Conservation (phyloP, 2,888 invertebrate species). For the Metacarcinus magister region DNA sequence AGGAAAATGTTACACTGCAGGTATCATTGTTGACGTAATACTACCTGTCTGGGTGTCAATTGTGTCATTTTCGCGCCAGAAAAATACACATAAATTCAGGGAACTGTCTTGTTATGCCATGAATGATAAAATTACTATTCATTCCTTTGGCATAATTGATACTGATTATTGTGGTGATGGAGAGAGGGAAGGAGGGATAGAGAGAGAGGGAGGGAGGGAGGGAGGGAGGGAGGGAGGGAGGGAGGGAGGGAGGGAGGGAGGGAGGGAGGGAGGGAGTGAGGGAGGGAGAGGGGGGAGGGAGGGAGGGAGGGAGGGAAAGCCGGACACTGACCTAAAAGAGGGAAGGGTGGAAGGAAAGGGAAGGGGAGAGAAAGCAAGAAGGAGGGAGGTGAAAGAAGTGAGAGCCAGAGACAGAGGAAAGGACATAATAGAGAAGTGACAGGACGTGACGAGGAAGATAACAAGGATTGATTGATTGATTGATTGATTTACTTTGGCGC, state of each 20-base stretch:
- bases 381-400: neutral
- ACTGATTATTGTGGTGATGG: too few relatives aligned
- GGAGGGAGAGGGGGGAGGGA: neutral
- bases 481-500: too few relatives aligned
- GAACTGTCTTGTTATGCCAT: too few relatives aligned
- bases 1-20: too few relatives aligned
- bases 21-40: too few relatives aligned
- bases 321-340: neutral
- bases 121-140: too few relatives aligned
- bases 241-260: too few relatives aligned
- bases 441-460: neutral
- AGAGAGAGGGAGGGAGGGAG: neutral
- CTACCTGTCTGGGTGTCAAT: too few relatives aligned
- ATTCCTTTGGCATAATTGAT: too few relatives aligned
- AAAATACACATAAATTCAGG: too few relatives aligned
- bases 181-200: neutral
- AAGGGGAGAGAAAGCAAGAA: neutral
- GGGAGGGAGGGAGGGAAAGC: neutral
- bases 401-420: neutral
- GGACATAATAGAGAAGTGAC: neutral
- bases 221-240: neutral
- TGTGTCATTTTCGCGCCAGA: too few relatives aligned
- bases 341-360: neutral
- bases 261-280: neutral
- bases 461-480: neutral